Evolutionary conservation across 2,797 vertebrate genomes (phyloP).

Genomic region (Dermochelys coriacea): DNA sequence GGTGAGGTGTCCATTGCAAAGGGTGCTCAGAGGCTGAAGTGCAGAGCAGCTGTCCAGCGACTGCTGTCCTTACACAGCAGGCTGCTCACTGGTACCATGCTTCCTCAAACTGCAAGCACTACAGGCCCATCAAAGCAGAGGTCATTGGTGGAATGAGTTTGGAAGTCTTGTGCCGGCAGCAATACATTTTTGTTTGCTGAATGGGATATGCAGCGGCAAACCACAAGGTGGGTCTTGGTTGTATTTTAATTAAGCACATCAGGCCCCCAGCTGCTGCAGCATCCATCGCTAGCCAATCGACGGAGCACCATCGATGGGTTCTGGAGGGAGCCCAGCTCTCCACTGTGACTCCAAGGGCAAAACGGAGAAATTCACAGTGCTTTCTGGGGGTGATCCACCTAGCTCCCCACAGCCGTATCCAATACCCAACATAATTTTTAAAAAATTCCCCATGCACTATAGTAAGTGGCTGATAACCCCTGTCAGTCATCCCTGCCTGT

Average conservation of each 20-base stretch:
- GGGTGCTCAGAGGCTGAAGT: not conserved
- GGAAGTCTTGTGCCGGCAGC: not conserved
- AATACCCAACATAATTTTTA: not conserved
- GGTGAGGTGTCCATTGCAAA: not conserved
- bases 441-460: not conserved
- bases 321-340: too few species aligned
- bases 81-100: not conserved
- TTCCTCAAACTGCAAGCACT: not conserved
- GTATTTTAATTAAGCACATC: not conserved
- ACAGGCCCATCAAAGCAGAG: fast-evolving
- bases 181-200: fast-evolving
- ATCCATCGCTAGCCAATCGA: not conserved
- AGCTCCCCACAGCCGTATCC: not conserved
- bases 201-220: fast-evolving
- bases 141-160: fast-evolving
- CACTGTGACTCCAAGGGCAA: too few species aligned
- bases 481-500: not conserved
- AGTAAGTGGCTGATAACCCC: not conserved
- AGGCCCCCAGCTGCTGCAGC: too few species aligned
- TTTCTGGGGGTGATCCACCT: not conserved
- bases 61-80: fast-evolving
- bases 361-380: too few species aligned
- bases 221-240: fast-evolving
- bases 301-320: not conserved
- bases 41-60: fast-evolving